Evolutionary conservation across 2,797 vertebrate species (phyloP), one percentile per base, ranked within the genome.

Genomic region (Schizothorax lantsangensis): DNA sequence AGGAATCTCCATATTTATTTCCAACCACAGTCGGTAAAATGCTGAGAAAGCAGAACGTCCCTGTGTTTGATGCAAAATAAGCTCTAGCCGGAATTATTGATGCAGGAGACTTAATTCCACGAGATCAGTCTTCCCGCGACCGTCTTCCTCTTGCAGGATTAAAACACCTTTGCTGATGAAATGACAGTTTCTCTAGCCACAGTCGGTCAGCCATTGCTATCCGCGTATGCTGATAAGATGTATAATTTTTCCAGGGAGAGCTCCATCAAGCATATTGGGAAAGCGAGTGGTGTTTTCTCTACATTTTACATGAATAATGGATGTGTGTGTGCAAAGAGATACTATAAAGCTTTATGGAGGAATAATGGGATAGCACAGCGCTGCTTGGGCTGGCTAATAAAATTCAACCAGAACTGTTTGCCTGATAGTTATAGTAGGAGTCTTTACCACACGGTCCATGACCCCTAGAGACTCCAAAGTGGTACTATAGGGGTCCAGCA

Each of bases 171-270:
- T 36, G 77, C 83, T 91, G 91, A 92, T 89, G 90, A 93, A 94
- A 94, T 84, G 88, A 82, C 86, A 83, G 26, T 87, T 91, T 93
- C 85, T 88, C 81, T 88, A 17, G 86, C 86, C 74, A 79, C 92
- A 94, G 93, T 93, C 92, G 91, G 83, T 26, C 1, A 86, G 87
- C 89, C 87, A 89, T 93, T 91, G 90, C 88, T 89, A 85, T 88
- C 81, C 84, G 75, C 84, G 86, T 89, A 79, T 91, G 87, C 91
- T 87, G 91, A 93, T 93, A 89, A 71, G 82, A 79, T 81, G 84
- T 90, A 92, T 91, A 94, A 93, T 91, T 90, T 90, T 84, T 77
- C 10, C 88, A 91, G 91, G 92, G 88, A 88, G 90, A 90, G 93
- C 93, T 91, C 89, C 82, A 89, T 74, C 69, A 79, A 85, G 74